Evolutionary conservation across 1,140 invertebrate genomes (phyloP).

Genomic region (Gonatopus flavifemur): DNA sequence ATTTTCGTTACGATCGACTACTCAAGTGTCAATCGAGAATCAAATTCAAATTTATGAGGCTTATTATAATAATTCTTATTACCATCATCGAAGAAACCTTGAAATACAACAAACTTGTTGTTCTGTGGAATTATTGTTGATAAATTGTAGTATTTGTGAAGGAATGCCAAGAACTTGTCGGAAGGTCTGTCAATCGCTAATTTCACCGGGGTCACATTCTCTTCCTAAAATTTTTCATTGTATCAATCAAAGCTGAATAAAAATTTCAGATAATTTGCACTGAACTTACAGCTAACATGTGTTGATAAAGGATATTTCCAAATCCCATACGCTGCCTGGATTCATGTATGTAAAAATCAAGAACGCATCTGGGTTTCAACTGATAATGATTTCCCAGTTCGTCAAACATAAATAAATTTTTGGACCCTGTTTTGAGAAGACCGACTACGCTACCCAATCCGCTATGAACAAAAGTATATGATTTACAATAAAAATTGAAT

Average conservation of each 20-base stretch:
- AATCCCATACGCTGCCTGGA: constrained; percentile 75
- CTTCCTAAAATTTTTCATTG: constrained; percentile 64
- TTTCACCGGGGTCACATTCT: constrained; percentile 69
- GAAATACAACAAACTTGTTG: constrained; percentile 87
- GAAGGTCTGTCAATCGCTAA: constrained; percentile 90
- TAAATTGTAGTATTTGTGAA: constrained; percentile 81
- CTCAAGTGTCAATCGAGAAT: no score
- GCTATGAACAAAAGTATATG: constrained; percentile 44
- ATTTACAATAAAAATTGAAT: constrained; percentile 15
- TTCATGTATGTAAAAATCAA: constrained; percentile 88
- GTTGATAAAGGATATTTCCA: constrained; percentile 76
- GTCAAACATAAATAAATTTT: constrained; percentile 84
- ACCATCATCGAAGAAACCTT: constrained; percentile 74
- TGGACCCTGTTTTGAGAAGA: constrained; percentile 80
- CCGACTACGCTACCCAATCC: constrained; percentile 72
- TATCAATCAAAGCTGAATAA: not conserved
- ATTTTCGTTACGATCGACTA: no score
- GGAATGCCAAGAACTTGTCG: constrained; percentile 80
- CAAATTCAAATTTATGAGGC: no score
- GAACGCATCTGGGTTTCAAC: constrained; percentile 73
- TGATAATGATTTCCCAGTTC: constrained; percentile 69
- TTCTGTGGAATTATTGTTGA: constrained; percentile 73
- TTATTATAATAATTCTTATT: constrained; percentile 21
- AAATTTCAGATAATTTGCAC: not conserved
- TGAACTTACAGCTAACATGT: constrained; percentile 71